Evolutionary conservation across 2,797 vertebrate genomes (phyloP).

Genomic region (Acipenser transmontanus): DNA sequence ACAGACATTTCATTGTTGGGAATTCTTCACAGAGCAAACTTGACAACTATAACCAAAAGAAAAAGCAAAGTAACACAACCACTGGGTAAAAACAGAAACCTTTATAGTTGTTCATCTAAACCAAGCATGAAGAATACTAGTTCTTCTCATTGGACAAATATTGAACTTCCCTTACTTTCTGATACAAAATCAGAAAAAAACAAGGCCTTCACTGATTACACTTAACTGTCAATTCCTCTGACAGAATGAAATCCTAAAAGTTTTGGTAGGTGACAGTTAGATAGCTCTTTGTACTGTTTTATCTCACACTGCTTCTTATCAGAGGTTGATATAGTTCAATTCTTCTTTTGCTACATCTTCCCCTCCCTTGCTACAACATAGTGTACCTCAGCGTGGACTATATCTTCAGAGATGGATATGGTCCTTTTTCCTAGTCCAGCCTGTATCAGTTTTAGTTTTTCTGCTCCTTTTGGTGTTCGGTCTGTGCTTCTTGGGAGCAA

Average conservation of each 20-base stretch:
- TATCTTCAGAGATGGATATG: background rate
- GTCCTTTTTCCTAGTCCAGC: background rate
- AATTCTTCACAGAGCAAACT: background rate
- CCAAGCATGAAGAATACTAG: background rate
- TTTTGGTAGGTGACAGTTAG: too few relatives aligned
- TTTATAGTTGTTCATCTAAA: background rate
- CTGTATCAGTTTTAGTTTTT: background rate
- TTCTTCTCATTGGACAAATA: background rate
- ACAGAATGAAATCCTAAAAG: too few relatives aligned
- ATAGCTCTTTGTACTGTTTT: too few relatives aligned
- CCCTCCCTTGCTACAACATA: background rate
- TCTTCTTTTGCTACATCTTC: background rate
- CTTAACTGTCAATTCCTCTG: background rate
- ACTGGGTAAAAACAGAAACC: background rate
- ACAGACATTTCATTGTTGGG: background rate
- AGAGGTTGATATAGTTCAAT: background rate
- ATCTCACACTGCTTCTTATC: background rate
- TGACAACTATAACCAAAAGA: background rate
- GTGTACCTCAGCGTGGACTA: background rate
- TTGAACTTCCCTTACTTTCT: background rate
- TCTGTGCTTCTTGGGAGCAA: background rate
- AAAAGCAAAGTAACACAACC: background rate
- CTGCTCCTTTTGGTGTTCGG: background rate
- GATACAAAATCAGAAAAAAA: background rate
- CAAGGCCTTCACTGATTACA: background rate